Conservation (phyloP, 2,888 invertebrate species). For the Sphaerophoria taeniata region DNA sequence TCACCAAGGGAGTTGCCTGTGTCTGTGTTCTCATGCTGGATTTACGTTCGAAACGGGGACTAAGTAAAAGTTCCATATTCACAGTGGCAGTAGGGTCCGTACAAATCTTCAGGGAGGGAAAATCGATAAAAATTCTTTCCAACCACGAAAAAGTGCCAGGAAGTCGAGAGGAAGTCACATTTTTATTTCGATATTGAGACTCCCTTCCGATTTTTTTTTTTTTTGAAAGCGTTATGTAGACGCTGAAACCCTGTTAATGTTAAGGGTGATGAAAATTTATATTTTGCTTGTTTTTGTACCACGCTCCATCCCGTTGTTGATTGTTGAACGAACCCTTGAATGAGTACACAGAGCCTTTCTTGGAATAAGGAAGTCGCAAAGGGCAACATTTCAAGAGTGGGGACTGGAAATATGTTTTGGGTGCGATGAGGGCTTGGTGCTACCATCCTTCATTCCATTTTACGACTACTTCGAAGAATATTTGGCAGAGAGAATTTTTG, state of each 20-base stretch:
- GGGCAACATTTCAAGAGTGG: not conserved
- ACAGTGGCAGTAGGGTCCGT: slow-evolving; percentile 17
- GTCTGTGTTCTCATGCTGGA: slow-evolving; percentile 11
- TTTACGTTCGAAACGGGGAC: slow-evolving; percentile 9
- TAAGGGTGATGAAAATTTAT: slow-evolving; percentile 1
- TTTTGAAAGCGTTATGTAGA: not conserved
- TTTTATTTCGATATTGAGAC: slow-evolving; percentile 15
- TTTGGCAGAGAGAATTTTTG: slow-evolving; percentile 33
- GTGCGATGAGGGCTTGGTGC: slow-evolving; percentile 27
- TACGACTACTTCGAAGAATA: slow-evolving; percentile 15
- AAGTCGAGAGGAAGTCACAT: slow-evolving; percentile 14
- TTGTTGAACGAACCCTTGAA: slow-evolving; percentile 9
- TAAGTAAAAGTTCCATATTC: slow-evolving; percentile 47
- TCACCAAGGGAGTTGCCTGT: slow-evolving; percentile 17
- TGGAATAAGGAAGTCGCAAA: slow-evolving; percentile 25
- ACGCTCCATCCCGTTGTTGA: not conserved
- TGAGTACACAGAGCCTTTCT: slow-evolving; percentile 1
- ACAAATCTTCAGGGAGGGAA: slow-evolving; percentile 12
- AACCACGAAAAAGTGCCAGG: slow-evolving; percentile 35
- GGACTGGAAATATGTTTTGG: slow-evolving; percentile 1
- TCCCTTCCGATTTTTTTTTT: not conserved
- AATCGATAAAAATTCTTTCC: slow-evolving; percentile 59
- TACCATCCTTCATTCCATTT: slow-evolving; percentile 41
- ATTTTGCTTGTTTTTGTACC: slow-evolving; percentile 13
- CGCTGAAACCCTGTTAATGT: slow-evolving; percentile 12